phyloP scores from a whole-genome alignment of 2,797 vertebrate species.

The Lithobates sylvaticus region DNA sequence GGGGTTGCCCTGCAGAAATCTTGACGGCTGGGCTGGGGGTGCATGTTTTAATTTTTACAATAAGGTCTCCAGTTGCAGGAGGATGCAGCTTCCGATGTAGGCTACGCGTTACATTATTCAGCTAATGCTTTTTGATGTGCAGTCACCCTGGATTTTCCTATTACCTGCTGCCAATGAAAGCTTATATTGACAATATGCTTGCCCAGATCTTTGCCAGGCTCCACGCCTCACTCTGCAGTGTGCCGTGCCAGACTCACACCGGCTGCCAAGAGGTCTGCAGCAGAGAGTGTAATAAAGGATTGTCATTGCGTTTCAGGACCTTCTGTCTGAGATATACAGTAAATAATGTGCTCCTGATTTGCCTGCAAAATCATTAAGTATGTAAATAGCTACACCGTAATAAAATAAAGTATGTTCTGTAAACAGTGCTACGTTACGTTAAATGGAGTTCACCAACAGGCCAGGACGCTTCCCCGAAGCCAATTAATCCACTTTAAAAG shows the following conservation, averaged over 20 bases:
- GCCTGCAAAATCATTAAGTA: conserved; percentile 48
- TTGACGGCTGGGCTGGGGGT: too few species aligned
- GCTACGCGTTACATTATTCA: conserved; percentile 24
- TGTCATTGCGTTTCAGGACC: conserved; percentile 35
- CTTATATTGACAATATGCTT: conserved; percentile 57
- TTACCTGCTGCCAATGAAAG: conserved; percentile 43
- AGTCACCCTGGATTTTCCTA: conserved; percentile 53
- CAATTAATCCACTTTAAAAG: conserved; percentile 7
- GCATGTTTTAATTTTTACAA: too few species aligned
- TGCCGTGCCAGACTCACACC: conserved; percentile 16
- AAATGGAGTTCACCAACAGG: conserved; percentile 51
- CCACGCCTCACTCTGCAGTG: not conserved
- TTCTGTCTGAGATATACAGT: conserved; percentile 53
- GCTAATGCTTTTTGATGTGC: conserved; percentile 39
- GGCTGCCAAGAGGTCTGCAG: conserved; percentile 40
- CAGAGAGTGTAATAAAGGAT: conserved; percentile 40
- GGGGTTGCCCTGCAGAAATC: too few species aligned
- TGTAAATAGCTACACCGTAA: conserved; percentile 38
- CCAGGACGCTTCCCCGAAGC: conserved; percentile 41
- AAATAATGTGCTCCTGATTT: conserved; percentile 30
- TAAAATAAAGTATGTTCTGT: conserved; percentile 56
- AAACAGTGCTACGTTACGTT: conserved; percentile 44
- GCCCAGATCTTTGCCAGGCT: conserved; percentile 30
- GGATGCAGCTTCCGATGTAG: conserved; percentile 11
- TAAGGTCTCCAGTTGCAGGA: conserved; percentile 8